Conservation (phyloP, 2,797 vertebrate species). For the Fundulus diaphanus region DNA sequence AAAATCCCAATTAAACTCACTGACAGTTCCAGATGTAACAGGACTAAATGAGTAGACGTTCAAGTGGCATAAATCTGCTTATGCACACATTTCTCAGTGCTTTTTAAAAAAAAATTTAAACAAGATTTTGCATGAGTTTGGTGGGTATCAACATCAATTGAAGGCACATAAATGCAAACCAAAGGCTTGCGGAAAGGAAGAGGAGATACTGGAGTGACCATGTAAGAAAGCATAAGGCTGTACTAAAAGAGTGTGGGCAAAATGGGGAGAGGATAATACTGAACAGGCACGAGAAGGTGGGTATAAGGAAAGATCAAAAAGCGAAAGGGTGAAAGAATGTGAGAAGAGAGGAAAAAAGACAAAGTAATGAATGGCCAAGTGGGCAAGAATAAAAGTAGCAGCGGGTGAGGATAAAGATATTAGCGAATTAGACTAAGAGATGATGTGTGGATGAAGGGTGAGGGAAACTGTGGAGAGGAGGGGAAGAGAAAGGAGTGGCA, state of each 20-base stretch:
- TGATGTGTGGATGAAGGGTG: conserved; percentile 41
- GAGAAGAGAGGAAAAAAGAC: neutral
- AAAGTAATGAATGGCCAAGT: conserved; percentile 21
- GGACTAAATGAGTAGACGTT: no score
- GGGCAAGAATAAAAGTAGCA: conserved; percentile 36
- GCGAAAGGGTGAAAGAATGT: neutral
- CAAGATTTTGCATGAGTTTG: neutral
- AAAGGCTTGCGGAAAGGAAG: conserved; percentile 8
- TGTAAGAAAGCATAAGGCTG: conserved; percentile 7
- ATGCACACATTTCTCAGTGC: no score
- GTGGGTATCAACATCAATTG: neutral
- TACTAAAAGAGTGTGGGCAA: neutral
- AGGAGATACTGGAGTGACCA: neutral
- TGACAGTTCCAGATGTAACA: no score
- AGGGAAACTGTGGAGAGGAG: conserved; percentile 29
- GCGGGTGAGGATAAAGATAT: conserved; percentile 57
- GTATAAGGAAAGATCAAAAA: conserved; percentile 13
- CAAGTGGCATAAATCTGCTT: no score
- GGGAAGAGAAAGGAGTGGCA: conserved; percentile 45
- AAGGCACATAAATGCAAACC: conserved; percentile 9
- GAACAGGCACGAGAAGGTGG: conserved; percentile 6
- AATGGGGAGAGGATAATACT: neutral
- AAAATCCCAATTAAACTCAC: no score
- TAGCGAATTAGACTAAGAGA: conserved; percentile 54
- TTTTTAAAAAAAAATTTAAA: no score